phyloP scores from a whole-genome alignment of 1,140 invertebrate species.

The Steinernema feltiae region DNA sequence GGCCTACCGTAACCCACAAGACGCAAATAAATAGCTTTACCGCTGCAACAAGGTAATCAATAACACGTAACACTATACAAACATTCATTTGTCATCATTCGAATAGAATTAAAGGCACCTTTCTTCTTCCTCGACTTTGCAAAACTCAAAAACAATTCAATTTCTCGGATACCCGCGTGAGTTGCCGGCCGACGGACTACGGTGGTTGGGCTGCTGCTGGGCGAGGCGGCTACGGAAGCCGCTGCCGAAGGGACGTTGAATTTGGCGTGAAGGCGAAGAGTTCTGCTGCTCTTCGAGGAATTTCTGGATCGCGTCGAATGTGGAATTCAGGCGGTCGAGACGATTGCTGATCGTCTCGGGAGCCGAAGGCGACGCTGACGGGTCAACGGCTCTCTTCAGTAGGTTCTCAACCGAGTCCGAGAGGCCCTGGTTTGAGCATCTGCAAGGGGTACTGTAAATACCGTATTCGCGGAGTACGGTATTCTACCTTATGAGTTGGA shows the following conservation, averaged over 20 bases:
- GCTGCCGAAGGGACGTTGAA: background rate
- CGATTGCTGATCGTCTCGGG: slow-evolving; percentile 34
- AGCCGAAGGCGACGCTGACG: slow-evolving; percentile 16
- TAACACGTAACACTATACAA: slow-evolving; percentile 2
- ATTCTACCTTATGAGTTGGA: slow-evolving; percentile 32
- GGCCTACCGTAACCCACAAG: background rate
- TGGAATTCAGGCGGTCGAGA: slow-evolving; percentile 28
- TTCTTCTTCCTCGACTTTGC: background rate
- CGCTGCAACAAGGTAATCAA: background rate
- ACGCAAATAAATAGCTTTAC: background rate
- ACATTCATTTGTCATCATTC: background rate
- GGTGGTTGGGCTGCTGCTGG: background rate
- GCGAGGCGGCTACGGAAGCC: background rate
- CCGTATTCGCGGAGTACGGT: background rate
- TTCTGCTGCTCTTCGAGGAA: slow-evolving; percentile 21
- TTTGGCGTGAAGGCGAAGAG: background rate
- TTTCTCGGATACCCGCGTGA: background rate
- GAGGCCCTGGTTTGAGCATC: slow-evolving; percentile 36
- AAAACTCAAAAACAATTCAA: too few relatives aligned
- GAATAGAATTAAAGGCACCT: slow-evolving; percentile 9
- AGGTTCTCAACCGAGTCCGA: slow-evolving; percentile 39
- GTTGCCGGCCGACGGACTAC: background rate
- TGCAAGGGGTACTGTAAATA: background rate
- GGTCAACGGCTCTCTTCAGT: slow-evolving; percentile 32
- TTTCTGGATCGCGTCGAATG: slow-evolving; percentile 38